Conservation (phyloP, 2,113 vertebrate genomes). For the Hiodon alosoides region DNA sequence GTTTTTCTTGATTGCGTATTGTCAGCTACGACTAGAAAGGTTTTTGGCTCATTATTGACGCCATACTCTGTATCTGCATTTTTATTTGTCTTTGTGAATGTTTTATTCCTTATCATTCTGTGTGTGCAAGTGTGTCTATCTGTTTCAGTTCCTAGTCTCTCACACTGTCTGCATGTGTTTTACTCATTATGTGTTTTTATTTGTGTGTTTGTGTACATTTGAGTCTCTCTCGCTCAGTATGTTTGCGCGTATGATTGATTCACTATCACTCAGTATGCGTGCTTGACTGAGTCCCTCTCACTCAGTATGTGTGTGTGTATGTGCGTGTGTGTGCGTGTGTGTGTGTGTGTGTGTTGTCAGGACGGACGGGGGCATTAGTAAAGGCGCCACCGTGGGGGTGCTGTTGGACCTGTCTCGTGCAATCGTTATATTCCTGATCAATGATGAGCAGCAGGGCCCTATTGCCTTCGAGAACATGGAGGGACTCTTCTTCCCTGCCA, state of each 20-base stretch:
- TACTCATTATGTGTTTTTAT: background rate
- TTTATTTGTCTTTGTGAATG: too few species aligned
- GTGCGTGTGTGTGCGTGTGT: background rate
- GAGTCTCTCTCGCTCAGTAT: background rate
- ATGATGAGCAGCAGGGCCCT: constrained; percentile 96
- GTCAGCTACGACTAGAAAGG: too few species aligned
- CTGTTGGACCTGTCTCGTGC: constrained; percentile 84
- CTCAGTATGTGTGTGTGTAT: background rate
- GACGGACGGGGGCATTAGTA: constrained; percentile 88
- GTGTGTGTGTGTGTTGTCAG: constrained; percentile 48
- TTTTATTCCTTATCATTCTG: too few species aligned
- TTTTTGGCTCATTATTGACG: too few species aligned
- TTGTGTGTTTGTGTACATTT: background rate
- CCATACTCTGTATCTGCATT: too few species aligned
- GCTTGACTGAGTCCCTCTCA: background rate
- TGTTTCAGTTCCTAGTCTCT: too few species aligned
- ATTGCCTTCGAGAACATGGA: constrained; percentile 90
- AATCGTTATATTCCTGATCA: constrained; percentile 89
- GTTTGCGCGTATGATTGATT: background rate
- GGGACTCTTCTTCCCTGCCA: constrained; percentile 85
- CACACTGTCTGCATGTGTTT: background rate
- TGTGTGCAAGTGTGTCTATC: too few species aligned
- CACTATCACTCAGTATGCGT: background rate
- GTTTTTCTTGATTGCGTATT: too few species aligned
- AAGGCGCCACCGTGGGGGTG: constrained; percentile 85